Evolutionary conservation across 2,888 invertebrate genomes (phyloP), one percentile per base, ranked within the genome.

Genomic region (Drosophila tanythrix): DNA sequence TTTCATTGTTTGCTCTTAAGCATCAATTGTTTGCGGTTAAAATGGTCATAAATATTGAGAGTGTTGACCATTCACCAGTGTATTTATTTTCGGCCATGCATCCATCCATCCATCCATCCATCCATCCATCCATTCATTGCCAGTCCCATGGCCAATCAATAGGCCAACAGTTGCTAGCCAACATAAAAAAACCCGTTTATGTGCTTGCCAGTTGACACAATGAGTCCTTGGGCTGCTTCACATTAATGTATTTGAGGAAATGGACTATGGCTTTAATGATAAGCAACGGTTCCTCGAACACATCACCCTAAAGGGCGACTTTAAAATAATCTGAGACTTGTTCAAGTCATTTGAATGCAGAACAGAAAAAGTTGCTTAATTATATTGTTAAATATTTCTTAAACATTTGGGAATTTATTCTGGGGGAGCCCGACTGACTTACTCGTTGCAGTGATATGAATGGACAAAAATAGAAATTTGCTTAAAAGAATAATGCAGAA

Each of bases 1-100:
- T 87, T 90, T 90, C 82, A 90, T 83, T 90, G 90, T 90, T 77
- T 85, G 75, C 90, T 90, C 88, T 89, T 89, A 89, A 90, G 88
- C 86, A 87, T 82, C 89, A 87, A 87, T 89, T 87, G 89, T 84
- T 90, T 89, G 86, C 76, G 89, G 90, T 87, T 77, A 64, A 84
- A 79, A 79, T 76, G 88, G 85, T 66, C 88, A 84, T 90, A 90
- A 86, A 86, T 86, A 86, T 87, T 76, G 72, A 77, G 84, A 74
- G 87, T 72, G 55, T 40, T 31, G 55, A 55, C 48, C 77, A 83
- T 76, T 68, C 75, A 79, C 60, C 66, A 64, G 50, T 60, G 50
- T 69, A 72, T 78, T 72, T 81, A 78, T 78, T 65, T 72, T 68
- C 51, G 51, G 40, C 43, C 46, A 52, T 56, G 43, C 68, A 55